A percentile compares a stretch with the other conserved stretches of the same genome.
These are phyloP conservation scores for Acyrthosiphon pisum DNA, from an alignment of 1,140 invertebrate genomes.

Conservation along the genomic window DNA sequence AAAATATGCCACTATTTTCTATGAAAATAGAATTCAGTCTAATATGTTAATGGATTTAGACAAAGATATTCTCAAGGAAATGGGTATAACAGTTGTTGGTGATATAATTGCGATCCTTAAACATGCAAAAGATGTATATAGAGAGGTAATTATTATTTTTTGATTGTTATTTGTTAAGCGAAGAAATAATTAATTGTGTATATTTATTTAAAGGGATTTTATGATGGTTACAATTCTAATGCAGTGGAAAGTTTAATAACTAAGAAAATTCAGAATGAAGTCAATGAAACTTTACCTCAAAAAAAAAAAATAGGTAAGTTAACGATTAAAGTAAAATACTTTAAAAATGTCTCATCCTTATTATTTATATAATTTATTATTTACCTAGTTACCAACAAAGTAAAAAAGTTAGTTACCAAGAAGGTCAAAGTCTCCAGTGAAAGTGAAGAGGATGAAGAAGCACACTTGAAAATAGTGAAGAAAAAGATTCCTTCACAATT, in stretches of 20 bases:
- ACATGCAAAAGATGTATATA: conserved; percentile 78
- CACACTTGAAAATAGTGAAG: not conserved
- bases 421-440: conserved; percentile 53
- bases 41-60: conserved; percentile 83
- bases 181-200: not conserved
- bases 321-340: not conserved
- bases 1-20: conserved; percentile 82
- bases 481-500: conserved; percentile 18
- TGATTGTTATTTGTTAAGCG: not conserved
- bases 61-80: conserved; percentile 82
- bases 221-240: conserved; percentile 24
- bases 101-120: conserved; percentile 85
- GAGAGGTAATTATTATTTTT: conserved; percentile 64
- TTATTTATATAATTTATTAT: not conserved
- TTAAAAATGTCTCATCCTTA: not conserved
- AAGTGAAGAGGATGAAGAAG: conserved; percentile 50
- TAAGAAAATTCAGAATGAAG: conserved; percentile 14
- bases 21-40: conserved; percentile 79
- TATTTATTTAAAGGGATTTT: conserved; percentile 31
- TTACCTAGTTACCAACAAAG: conserved; percentile 40
- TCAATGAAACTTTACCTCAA: conserved; percentile 3
- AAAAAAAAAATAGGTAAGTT: conserved; percentile 45
- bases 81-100: conserved; percentile 83
- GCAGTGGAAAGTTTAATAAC: not conserved
- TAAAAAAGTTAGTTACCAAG: conserved; percentile 35